These are phyloP conservation scores for Thymelicus lineola DNA, from an alignment of 2,888 invertebrate species.

Conservation along the genomic window DNA sequence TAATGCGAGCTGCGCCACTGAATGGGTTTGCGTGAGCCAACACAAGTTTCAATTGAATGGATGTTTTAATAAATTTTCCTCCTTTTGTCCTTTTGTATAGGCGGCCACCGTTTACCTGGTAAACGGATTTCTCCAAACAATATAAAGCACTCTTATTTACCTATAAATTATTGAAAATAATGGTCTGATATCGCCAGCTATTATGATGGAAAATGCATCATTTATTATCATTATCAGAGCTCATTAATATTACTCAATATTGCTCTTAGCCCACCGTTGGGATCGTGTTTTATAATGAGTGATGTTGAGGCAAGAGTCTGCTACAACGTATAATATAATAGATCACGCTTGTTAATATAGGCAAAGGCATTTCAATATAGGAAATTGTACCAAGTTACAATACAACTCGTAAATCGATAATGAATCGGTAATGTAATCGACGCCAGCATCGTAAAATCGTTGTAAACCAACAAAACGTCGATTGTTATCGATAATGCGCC, in stretches of 20 bases:
- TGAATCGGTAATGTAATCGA: conserved; percentile 13
- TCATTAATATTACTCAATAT: background rate
- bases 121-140: conserved; percentile 17
- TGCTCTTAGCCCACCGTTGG: no score
- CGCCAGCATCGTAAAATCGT: conserved; percentile 24
- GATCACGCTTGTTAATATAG: no score
- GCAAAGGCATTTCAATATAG: background rate
- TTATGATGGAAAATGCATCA: background rate
- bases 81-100: conserved; percentile 22
- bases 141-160: conserved; percentile 9
- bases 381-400: background rate
- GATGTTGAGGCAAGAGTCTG: no score
- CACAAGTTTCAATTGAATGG: conserved; percentile 26
- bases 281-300: no score
- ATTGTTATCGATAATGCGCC: conserved; percentile 28
- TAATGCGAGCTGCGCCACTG: conserved; percentile 41
- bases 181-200: background rate
- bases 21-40: conserved; percentile 30
- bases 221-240: background rate
- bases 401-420: conserved; percentile 15
- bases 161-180: conserved; percentile 10
- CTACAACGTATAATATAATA: no score
- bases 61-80: conserved; percentile 27
- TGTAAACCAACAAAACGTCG: conserved; percentile 19
- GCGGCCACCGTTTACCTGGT: conserved; percentile 14